phyloP scores from a whole-genome alignment of 2,888 invertebrate species.

The Apotomis betuletana region DNA sequence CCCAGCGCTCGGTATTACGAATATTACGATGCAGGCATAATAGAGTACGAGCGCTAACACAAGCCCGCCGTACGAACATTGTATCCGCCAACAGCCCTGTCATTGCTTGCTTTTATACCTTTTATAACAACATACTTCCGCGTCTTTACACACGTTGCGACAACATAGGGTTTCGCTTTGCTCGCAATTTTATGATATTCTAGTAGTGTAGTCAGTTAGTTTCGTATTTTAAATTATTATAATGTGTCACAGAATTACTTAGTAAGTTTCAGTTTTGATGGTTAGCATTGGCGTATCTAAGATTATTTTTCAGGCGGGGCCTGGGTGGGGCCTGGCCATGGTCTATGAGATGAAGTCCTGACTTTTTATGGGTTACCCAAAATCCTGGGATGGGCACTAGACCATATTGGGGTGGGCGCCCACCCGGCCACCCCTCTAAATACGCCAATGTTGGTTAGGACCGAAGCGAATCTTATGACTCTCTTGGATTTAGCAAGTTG shows the following conservation, averaged over 20 bases:
- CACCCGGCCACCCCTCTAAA: no score
- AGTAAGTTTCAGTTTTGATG: background rate
- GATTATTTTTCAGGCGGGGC: no score
- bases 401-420: no score
- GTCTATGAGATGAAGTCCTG: no score
- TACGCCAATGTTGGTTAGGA: no score
- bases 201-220: background rate
- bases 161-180: constrained; percentile 23
- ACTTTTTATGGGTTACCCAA: no score
- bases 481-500: no score
- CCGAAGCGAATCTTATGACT: no score
- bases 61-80: constrained; percentile 29
- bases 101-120: constrained; percentile 43
- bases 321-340: no score
- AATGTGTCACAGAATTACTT: background rate
- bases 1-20: constrained; percentile 10
- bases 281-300: no score
- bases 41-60: constrained; percentile 26
- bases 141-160: constrained; percentile 35
- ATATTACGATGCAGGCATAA: constrained; percentile 29
- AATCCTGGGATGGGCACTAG: no score
- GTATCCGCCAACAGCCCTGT: constrained; percentile 36
- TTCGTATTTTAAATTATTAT: background rate
- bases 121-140: constrained; percentile 44
- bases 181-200: background rate